phyloP scores from a whole-genome alignment of 1,140 invertebrate genomes.

The Daktulosphaira vitifoliae region DNA sequence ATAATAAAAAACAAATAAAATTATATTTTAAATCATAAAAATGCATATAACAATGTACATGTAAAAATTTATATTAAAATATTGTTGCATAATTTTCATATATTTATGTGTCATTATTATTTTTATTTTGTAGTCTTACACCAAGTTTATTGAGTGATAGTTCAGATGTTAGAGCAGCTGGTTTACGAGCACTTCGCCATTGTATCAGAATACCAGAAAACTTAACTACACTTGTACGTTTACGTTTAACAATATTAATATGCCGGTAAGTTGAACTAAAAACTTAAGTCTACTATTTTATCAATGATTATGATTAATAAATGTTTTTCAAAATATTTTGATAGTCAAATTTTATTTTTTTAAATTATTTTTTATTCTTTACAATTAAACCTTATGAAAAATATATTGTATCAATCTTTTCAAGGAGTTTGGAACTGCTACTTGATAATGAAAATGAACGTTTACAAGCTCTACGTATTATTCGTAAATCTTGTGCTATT shows the following conservation, averaged over 20 bases:
- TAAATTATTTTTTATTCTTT: slow-evolving; percentile 24
- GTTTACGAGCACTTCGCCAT: slow-evolving; percentile 74
- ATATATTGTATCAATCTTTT: too few relatives aligned
- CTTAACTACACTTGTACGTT: slow-evolving; percentile 63
- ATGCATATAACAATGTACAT: too few relatives aligned
- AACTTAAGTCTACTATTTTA: neutral
- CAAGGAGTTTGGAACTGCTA: slow-evolving; percentile 68
- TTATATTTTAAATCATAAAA: too few relatives aligned
- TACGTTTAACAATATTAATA: slow-evolving; percentile 73
- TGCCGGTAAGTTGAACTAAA: slow-evolving; percentile 50
- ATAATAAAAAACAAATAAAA: too few relatives aligned
- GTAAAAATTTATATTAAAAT: too few relatives aligned
- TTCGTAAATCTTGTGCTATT: slow-evolving; percentile 59
- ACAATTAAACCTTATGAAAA: too few relatives aligned
- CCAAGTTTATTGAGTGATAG: slow-evolving; percentile 73
- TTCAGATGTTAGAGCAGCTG: slow-evolving; percentile 78
- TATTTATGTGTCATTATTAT: too few relatives aligned
- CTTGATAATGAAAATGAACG: slow-evolving; percentile 78
- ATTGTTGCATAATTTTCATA: too few relatives aligned
- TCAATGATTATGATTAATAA: neutral
- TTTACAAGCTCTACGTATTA: slow-evolving; percentile 77
- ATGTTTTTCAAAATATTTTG: neutral
- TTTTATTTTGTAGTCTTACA: slow-evolving; percentile 60
- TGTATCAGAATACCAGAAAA: slow-evolving; percentile 67
- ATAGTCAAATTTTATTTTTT: neutral